Conservation (phyloP, 2,113 vertebrate species). For the Dipodomys stephensi region DNA sequence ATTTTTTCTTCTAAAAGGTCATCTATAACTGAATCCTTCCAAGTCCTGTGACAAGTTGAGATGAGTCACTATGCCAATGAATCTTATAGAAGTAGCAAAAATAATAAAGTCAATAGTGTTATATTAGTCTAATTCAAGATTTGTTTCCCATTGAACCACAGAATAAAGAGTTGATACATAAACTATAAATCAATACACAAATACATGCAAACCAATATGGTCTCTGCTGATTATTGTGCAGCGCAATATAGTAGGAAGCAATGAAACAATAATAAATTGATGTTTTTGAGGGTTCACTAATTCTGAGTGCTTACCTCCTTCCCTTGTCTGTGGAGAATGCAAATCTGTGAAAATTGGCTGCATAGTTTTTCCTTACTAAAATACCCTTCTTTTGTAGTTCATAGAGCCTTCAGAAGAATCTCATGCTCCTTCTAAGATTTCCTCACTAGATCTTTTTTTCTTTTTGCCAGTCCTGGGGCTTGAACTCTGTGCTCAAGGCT, state of each 20-base stretch:
- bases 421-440: not conserved
- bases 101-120: not conserved
- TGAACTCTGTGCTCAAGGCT: no score
- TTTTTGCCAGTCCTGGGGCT: no score
- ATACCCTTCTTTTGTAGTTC: not conserved
- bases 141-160: conserved; percentile 26
- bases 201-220: not conserved
- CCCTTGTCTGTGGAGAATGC: not conserved
- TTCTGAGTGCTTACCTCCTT: not conserved
- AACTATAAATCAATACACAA: conserved; percentile 10
- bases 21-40: not conserved
- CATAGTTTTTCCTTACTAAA: not conserved
- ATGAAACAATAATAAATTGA: not conserved
- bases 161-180: not conserved
- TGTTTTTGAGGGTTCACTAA: conserved; percentile 12
- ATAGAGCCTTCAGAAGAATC: not conserved
- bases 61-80: not conserved
- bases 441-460: not conserved
- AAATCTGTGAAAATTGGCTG: not conserved
- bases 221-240: not conserved
- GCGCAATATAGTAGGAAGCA: not conserved
- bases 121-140: conserved; percentile 13
- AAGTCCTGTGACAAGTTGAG: not conserved
- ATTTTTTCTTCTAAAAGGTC: not conserved
- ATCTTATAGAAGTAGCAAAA: not conserved